Conservation (phyloP, 1,140 invertebrate species). For the Bombyx mori region ASM3026992v2 NC_085115.1:16888001-16888500, state of each 20-base stretch:
- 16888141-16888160: too few species aligned
- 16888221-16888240: slow-evolving; percentile 31
- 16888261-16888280: slow-evolving; percentile 16
- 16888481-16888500: too few species aligned
- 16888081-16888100: too few species aligned
- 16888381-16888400: slow-evolving; percentile 90
- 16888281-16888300: slow-evolving; percentile 59
- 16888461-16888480: slow-evolving; percentile 85
- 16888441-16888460: slow-evolving; percentile 92
- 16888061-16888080: neutral
- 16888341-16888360: slow-evolving; percentile 33
- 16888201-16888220: neutral
- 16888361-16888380: slow-evolving; percentile 70
- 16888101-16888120: too few species aligned
- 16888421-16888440: slow-evolving; percentile 94
- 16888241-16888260: slow-evolving; percentile 27
- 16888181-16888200: neutral
- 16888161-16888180: too few species aligned
- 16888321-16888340: slow-evolving; percentile 15
- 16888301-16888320: slow-evolving; percentile 37
- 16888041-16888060: too few species aligned
- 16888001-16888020: too few species aligned
- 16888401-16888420: slow-evolving; percentile 92
- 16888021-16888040: too few species aligned
- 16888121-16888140: too few species aligned